Evolutionary conservation across 2,113 vertebrate species (phyloP).

Genomic region (Fulmarus glacialis): DNA sequence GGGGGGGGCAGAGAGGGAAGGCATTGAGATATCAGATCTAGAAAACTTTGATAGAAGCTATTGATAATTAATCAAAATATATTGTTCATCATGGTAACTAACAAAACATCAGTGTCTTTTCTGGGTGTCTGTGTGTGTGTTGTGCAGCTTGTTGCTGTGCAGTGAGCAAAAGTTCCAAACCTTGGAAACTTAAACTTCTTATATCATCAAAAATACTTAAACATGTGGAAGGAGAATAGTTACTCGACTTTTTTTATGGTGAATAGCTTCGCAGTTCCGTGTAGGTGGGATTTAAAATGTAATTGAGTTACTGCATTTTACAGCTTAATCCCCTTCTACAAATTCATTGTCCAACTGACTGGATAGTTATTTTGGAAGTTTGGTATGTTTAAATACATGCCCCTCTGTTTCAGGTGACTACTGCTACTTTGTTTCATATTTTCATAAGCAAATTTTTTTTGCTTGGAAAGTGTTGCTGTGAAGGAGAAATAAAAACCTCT

Average conservation of each 20-base stretch:
- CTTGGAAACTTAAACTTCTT: not conserved
- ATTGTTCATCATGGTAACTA: not conserved
- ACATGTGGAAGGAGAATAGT: not conserved
- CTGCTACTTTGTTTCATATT: not conserved
- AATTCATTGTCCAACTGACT: not conserved
- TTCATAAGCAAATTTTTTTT: not conserved
- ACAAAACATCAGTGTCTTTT: not conserved
- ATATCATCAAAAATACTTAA: not conserved
- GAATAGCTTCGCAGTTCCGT: not conserved
- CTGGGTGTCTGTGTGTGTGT: not conserved
- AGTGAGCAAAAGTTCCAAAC: not conserved
- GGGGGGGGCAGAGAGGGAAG: too few species aligned
- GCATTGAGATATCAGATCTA: not conserved
- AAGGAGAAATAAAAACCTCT: not conserved
- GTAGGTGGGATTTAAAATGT: not conserved
- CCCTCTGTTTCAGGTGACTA: not conserved
- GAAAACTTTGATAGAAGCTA: not conserved
- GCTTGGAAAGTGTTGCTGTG: not conserved
- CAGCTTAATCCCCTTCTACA: not conserved
- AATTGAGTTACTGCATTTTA: not conserved
- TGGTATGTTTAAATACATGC: not conserved
- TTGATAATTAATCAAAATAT: not conserved
- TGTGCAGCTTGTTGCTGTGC: not conserved
- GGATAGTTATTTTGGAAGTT: not conserved
- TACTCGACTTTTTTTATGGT: not conserved